Conservation (phyloP, 2,888 invertebrate genomes). For the Scaptodrosophila latifasciaeformis region DNA sequence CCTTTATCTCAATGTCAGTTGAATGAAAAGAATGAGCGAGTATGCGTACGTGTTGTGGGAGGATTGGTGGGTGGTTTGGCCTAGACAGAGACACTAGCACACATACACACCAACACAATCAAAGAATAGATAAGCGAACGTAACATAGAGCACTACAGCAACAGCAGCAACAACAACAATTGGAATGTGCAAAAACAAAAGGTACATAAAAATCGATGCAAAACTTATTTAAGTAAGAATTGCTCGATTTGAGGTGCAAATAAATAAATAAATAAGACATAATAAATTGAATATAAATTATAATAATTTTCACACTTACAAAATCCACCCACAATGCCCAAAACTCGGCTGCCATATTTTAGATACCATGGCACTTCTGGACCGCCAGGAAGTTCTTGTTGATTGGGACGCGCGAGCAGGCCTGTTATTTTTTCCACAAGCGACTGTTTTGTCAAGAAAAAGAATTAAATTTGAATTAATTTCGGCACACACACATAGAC, state of each 20-base stretch:
- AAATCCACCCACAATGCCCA: slow-evolving; percentile 89
- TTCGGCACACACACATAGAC: not conserved
- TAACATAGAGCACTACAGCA: slow-evolving; percentile 23
- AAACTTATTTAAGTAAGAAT: too few relatives aligned
- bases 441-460: slow-evolving; percentile 42
- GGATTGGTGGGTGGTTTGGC: slow-evolving; percentile 11
- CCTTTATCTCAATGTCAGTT: slow-evolving; percentile 64
- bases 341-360: slow-evolving; percentile 88
- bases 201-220: slow-evolving; percentile 71
- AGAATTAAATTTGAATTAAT: not conserved
- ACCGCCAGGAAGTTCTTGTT: slow-evolving; percentile 80
- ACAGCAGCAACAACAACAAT: slow-evolving; percentile 38
- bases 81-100: slow-evolving; percentile 25
- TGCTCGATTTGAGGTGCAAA: slow-evolving; percentile 26
- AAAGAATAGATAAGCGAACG: slow-evolving; percentile 42
- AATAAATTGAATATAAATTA: slow-evolving; percentile 21
- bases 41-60: slow-evolving; percentile 37
- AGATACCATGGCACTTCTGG: slow-evolving; percentile 93
- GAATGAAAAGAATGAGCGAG: slow-evolving; percentile 22
- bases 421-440: slow-evolving; percentile 86
- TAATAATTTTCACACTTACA: slow-evolving; percentile 80
- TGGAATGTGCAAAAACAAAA: slow-evolving; percentile 45
- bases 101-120: slow-evolving; percentile 27
- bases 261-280: slow-evolving; percentile 11
- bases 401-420: slow-evolving; percentile 86